These are phyloP conservation scores for Drosophila repleta DNA, from an alignment of 1,140 invertebrate genomes.

Conservation along the genomic window DNA sequence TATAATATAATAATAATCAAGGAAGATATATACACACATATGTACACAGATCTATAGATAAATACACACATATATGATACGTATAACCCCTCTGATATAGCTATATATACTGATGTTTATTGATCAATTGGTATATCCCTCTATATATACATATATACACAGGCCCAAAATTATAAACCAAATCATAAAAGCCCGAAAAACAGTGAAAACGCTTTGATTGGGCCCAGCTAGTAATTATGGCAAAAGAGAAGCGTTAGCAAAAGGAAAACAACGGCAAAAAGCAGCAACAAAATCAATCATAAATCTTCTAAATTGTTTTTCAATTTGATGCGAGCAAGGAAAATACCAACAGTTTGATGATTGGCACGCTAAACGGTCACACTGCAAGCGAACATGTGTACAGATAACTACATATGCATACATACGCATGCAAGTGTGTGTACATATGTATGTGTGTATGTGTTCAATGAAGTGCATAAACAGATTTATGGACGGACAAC, in stretches of 20 bases:
- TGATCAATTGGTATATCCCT: too few relatives aligned
- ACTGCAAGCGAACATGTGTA: slow-evolving; percentile 9
- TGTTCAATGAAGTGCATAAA: slow-evolving; percentile 77
- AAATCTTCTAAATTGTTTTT: slow-evolving; percentile 4
- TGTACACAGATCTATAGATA: too few relatives aligned
- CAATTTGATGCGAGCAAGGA: background rate
- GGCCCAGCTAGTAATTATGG: too few relatives aligned
- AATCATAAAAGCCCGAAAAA: too few relatives aligned
- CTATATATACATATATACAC: too few relatives aligned
- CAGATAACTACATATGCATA: background rate
- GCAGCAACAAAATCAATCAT: background rate
- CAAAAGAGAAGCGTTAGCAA: background rate
- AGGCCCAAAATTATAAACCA: too few relatives aligned
- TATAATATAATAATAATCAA: too few relatives aligned
- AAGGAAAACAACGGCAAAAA: background rate
- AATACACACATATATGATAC: too few relatives aligned
- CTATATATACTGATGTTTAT: too few relatives aligned
- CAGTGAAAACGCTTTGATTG: too few relatives aligned
- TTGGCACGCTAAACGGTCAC: slow-evolving; percentile 7
- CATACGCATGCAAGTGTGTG: background rate
- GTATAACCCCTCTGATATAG: too few relatives aligned
- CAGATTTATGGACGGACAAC: slow-evolving; percentile 74
- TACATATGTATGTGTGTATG: slow-evolving; percentile 11
- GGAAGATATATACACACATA: too few relatives aligned
- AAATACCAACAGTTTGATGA: slow-evolving; percentile 12